These are phyloP conservation scores for Kobus ellipsiprymnus DNA, from an alignment of 2,113 vertebrate genomes.

Conservation along the genomic window DNA sequence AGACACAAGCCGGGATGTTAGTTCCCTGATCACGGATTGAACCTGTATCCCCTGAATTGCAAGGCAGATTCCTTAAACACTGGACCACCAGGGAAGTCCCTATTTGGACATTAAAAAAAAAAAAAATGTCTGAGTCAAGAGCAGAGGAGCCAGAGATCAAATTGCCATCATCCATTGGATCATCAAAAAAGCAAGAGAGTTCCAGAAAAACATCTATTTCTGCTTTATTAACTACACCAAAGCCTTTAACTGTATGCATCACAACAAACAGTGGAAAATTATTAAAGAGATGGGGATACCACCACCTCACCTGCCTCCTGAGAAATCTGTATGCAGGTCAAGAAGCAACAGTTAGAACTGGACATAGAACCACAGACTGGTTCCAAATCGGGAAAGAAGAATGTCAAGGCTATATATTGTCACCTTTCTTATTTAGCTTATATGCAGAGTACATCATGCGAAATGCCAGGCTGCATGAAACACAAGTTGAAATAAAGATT, in stretches of 20 bases:
- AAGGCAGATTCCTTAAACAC: not conserved
- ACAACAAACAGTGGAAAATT: not conserved
- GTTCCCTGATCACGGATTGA: not conserved
- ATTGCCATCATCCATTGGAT: accelerated
- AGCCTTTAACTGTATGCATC: not conserved
- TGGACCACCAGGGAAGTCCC: not conserved
- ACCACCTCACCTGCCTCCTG: not conserved
- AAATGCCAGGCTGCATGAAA: not conserved
- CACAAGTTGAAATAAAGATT: not conserved
- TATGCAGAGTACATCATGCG: not conserved
- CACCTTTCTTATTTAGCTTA: not conserved
- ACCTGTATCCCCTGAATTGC: not conserved
- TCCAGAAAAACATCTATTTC: not conserved
- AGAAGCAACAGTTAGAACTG: not conserved
- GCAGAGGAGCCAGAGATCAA: not conserved
- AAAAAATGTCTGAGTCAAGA: not conserved
- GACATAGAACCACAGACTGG: not conserved
- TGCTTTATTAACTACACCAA: not conserved
- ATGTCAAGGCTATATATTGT: not conserved
- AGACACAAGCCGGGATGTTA: not conserved
- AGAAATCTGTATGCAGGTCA: not conserved
- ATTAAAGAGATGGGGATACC: not conserved
- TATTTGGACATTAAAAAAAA: not conserved
- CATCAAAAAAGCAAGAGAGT: not conserved
- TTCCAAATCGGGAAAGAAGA: not conserved